phyloP scores from a whole-genome alignment of 2,888 invertebrate species.

The Lasioglossum malachurum region DNA sequence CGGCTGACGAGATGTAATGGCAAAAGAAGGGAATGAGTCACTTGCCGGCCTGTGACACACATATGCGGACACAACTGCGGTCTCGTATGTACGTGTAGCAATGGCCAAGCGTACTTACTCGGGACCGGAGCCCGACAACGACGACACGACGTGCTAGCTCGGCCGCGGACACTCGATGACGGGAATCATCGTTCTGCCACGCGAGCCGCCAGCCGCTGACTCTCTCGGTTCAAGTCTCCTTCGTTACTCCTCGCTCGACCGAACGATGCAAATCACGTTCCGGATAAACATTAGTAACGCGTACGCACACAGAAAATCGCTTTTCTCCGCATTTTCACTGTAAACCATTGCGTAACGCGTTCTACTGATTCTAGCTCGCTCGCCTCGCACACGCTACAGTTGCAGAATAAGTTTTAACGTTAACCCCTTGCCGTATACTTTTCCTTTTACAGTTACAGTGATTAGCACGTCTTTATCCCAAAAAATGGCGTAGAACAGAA shows the following conservation, averaged over 20 bases:
- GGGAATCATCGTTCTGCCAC: conserved; percentile 34
- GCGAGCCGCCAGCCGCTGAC: conserved; percentile 31
- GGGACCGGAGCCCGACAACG: conserved; percentile 6
- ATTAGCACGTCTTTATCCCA: too few species aligned
- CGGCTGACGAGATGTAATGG: conserved; percentile 75
- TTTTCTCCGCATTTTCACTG: conserved; percentile 21
- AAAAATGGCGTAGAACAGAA: too few species aligned
- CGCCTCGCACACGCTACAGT: not conserved
- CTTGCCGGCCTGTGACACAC: conserved; percentile 70
- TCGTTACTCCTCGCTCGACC: conserved; percentile 58
- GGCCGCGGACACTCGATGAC: conserved; percentile 30
- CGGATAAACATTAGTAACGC: conserved; percentile 47
- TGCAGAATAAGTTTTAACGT: too few species aligned
- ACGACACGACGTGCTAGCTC: not conserved
- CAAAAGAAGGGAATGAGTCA: conserved; percentile 79
- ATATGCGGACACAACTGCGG: conserved; percentile 35
- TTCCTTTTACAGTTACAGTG: too few species aligned
- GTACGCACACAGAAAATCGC: conserved; percentile 5
- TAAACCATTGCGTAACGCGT: conserved; percentile 42
- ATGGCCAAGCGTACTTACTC: conserved; percentile 4
- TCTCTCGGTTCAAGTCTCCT: conserved; percentile 53
- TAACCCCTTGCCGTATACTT: too few species aligned
- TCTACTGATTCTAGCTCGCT: conserved; percentile 44
- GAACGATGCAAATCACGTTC: conserved; percentile 68
- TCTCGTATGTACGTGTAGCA: conserved; percentile 36